These are phyloP conservation scores for Mycteria americana DNA, from an alignment of 2,797 vertebrate genomes.

Conservation along the genomic window DNA sequence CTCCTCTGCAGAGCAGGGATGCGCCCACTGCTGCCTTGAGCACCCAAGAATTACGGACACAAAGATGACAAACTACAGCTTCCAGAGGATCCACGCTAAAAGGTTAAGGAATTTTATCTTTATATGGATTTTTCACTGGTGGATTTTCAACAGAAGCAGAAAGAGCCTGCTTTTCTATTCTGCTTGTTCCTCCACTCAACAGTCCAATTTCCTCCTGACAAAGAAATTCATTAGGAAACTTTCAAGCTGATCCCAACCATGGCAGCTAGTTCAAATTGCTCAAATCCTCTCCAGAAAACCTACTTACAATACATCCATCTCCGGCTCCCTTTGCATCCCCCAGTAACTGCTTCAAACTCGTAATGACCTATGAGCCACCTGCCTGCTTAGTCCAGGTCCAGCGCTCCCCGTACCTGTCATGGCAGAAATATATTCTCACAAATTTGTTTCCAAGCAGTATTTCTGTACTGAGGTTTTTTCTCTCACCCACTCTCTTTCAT, in stretches of 20 bases:
- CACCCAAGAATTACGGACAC: fast-evolving
- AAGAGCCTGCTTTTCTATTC: background rate
- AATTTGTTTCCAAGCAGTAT: background rate
- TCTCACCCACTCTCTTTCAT: background rate
- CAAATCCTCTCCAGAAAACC: constrained; percentile 40
- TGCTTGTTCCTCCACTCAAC: background rate
- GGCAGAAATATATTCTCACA: background rate
- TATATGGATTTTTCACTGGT: background rate
- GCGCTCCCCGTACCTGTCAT: background rate
- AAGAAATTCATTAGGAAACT: constrained; percentile 62
- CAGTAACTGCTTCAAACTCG: background rate
- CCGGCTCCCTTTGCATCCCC: background rate
- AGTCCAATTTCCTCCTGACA: constrained; percentile 52
- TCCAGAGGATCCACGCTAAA: fast-evolving
- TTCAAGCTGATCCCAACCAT: background rate
- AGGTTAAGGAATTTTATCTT: background rate
- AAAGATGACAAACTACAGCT: background rate
- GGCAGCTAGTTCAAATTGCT: constrained; percentile 47
- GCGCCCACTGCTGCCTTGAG: fast-evolving
- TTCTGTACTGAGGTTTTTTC: background rate
- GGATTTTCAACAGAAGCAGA: background rate
- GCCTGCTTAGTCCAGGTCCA: background rate
- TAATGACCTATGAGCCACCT: constrained; percentile 16
- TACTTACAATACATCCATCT: constrained; percentile 45
- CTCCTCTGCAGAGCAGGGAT: background rate